Percentiles rank a stretch among this genome's conserved stretches.
phyloP scores from a whole-genome alignment of 2,797 vertebrate genomes.

The Gephyroberyx darwinii region DNA sequence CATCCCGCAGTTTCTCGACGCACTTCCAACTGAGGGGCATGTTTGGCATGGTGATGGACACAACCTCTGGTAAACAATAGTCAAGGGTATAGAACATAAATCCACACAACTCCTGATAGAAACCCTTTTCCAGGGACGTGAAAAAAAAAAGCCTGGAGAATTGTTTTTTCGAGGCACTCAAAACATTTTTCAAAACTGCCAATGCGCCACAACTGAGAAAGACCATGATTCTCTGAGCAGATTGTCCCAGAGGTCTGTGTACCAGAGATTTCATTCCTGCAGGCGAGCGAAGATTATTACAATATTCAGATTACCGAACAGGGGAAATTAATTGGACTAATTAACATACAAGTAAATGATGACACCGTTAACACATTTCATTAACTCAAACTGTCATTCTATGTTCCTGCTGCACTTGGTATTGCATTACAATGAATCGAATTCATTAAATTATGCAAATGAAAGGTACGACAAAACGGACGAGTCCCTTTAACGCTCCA shows the following conservation, averaged over 20 bases:
- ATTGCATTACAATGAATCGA: conserved; percentile 88
- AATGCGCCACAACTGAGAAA: conserved; percentile 45
- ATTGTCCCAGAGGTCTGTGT: conserved; percentile 77
- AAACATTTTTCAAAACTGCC: conserved; percentile 34
- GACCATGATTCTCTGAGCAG: conserved; percentile 56
- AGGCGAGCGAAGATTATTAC: conserved; percentile 85
- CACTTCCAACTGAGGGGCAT: conserved; percentile 17
- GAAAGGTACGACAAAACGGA: conserved; percentile 79
- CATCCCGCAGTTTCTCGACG: not conserved
- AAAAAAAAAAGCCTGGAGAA: not conserved
- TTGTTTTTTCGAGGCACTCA: conserved; percentile 21
- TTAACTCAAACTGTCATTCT: conserved; percentile 90
- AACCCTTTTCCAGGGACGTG: conserved; percentile 4
- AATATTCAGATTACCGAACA: conserved; percentile 88
- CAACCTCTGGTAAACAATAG: conserved; percentile 14
- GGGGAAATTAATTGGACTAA: conserved; percentile 89
- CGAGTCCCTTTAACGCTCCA: conserved; percentile 67
- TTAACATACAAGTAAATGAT: conserved; percentile 91
- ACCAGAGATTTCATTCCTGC: conserved; percentile 79
- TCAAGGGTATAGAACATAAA: not conserved
- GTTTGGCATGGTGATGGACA: conserved; percentile 46
- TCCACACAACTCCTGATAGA: not conserved
- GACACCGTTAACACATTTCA: conserved; percentile 91
- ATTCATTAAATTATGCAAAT: conserved; percentile 91
- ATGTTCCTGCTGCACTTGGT: conserved; percentile 83